phyloP scores from a whole-genome alignment of 1,140 invertebrate species.

The Campoletis sonorensis region DNA sequence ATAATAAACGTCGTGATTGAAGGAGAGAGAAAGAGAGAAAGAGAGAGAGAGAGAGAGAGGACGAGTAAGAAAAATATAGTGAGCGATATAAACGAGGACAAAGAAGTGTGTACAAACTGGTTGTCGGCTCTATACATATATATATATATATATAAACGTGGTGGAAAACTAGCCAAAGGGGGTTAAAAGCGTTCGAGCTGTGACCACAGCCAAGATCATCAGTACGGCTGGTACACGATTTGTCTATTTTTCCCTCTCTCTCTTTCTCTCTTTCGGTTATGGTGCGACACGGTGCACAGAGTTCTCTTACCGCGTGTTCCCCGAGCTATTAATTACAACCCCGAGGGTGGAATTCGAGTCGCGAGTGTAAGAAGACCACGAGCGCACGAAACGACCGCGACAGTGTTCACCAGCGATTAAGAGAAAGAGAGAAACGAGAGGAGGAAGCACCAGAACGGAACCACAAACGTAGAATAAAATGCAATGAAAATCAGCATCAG shows the following conservation, averaged over 20 bases:
- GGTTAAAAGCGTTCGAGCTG: slow-evolving; percentile 50
- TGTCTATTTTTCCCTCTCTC: too few species aligned
- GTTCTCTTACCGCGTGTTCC: not conserved
- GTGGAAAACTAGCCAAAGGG: slow-evolving; percentile 21
- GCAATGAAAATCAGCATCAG: slow-evolving; percentile 22
- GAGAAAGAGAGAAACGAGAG: slow-evolving; percentile 5
- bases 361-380: slow-evolving; percentile 11
- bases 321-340: slow-evolving; percentile 39
- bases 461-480: slow-evolving; percentile 4
- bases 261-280: too few species aligned
- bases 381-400: not conserved
- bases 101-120: slow-evolving; percentile 37
- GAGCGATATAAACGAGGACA: not conserved
- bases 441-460: slow-evolving; percentile 4
- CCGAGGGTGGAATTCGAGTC: slow-evolving; percentile 38
- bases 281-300: not conserved
- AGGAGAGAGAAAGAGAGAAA: too few species aligned
- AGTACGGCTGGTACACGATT: too few species aligned
- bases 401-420: not conserved
- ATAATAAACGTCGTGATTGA: too few species aligned
- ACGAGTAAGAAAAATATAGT: not conserved
- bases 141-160: not conserved
- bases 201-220: slow-evolving; percentile 29
- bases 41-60: too few species aligned
- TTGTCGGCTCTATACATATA: slow-evolving; percentile 20